These are phyloP conservation scores for Conus canariensis DNA, from an alignment of 2,888 invertebrate species.

Conservation along the genomic window DNA sequence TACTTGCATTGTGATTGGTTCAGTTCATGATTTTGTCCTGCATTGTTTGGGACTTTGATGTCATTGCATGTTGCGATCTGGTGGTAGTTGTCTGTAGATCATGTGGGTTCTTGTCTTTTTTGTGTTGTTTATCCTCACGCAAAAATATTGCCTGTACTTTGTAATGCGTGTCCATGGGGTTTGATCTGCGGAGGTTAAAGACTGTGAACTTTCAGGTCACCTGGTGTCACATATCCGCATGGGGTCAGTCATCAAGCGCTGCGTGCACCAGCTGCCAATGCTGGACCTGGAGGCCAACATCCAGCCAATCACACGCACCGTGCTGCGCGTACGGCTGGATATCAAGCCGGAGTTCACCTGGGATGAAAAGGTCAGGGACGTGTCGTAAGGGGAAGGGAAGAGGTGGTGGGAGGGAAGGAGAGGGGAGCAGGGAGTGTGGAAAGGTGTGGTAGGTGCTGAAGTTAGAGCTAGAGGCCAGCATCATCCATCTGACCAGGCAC, in stretches of 20 bases:
- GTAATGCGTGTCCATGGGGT: not conserved
- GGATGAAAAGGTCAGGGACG: conserved; percentile 85
- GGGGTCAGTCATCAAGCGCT: conserved; percentile 88
- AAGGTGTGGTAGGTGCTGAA: no score
- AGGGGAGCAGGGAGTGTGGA: not conserved
- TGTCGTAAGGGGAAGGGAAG: not conserved
- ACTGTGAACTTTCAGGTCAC: conserved; percentile 80
- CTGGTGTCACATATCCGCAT: conserved; percentile 88
- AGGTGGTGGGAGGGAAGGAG: not conserved
- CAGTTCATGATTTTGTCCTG: no score
- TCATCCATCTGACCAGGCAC: not conserved
- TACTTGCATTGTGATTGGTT: no score
- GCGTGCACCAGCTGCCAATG: conserved; percentile 91
- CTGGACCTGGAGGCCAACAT: conserved; percentile 90
- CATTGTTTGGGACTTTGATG: no score
- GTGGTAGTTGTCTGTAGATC: no score
- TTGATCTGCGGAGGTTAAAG: conserved; percentile 10
- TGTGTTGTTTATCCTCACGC: no score
- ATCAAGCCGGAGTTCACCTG: conserved; percentile 84
- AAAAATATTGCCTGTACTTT: no score
- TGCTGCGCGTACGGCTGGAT: conserved; percentile 86
- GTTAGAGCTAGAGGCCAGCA: not conserved
- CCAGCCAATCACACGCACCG: conserved; percentile 96
- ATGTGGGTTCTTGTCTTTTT: no score
- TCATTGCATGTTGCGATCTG: not conserved